These are phyloP conservation scores for Rhinopithecus roxellana DNA, from an alignment of 2,113 vertebrate genomes.

Conservation along the genomic window DNA sequence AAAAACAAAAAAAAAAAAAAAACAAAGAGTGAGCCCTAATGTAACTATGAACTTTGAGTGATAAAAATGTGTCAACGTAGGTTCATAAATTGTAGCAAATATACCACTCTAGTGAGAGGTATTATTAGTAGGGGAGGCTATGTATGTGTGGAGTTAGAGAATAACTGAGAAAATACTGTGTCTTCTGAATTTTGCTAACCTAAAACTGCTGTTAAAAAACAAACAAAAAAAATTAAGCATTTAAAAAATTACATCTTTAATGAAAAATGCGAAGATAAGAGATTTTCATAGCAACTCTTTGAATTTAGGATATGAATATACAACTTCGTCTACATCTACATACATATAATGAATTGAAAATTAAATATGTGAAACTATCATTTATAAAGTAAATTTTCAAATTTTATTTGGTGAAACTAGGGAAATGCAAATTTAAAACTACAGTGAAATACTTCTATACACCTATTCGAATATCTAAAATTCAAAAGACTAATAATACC, in stretches of 20 bases:
- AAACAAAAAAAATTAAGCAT: background rate
- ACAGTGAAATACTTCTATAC: background rate
- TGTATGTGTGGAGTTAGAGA: background rate
- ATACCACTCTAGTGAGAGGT: background rate
- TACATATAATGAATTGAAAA: background rate
- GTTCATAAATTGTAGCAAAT: background rate
- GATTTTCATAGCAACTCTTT: background rate
- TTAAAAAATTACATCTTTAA: background rate
- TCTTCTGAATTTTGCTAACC: background rate
- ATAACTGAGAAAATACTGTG: background rate
- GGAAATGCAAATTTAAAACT: slow-evolving; percentile 1
- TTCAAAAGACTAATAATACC: slow-evolving; percentile 1
- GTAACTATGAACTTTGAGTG: background rate
- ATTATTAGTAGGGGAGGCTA: background rate
- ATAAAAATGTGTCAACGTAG: background rate
- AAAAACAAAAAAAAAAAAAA: no score
- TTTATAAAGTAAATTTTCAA: background rate
- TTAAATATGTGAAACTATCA: background rate
- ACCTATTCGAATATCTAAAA: background rate
- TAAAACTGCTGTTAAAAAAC: background rate
- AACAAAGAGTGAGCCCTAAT: background rate
- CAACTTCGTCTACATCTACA: background rate
- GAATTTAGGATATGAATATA: background rate
- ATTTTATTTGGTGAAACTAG: background rate
- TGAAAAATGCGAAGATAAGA: background rate